Base-by-base conservation (phyloP, 1,140 invertebrate species). In the Leptopilina clavipes region DNA sequence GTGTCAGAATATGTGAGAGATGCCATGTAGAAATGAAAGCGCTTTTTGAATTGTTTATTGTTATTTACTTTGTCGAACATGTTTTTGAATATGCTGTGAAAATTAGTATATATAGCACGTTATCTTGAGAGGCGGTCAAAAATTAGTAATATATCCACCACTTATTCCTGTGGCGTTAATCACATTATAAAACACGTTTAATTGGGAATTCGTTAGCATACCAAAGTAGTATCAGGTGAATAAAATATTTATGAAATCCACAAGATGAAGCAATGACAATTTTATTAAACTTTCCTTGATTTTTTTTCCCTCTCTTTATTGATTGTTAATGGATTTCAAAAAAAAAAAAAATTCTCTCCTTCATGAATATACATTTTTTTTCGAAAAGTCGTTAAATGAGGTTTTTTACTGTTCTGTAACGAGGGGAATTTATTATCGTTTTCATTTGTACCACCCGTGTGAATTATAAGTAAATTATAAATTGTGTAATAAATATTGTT, bases 201-300 rank as follows among this genome's bases (percentile, higher is more conserved):
- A 59, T 59, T 59, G 54, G 54, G 19, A 59, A 59, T 22, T 59
- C 6, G 18, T 59, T 59, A 12, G 54, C 54, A 59, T 59, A 12
- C 54, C 8, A 22, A 59, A 59, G 12, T 7, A 1, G 3, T 54
- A 31, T n/a, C 10, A n/a, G 12, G 45, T 19, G 52, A 18, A 56
- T 19, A 56, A 56, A 56, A 56, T 19, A 56, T 56, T 56, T n/a
- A 48, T 48, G 48, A 52, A 52, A 52, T 52, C 48, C 48, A 17
- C n/a, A 17, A n/a, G 48, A 52, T 52, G 48, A 52, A 52, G 48
- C 48, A 52, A 52, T 52, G 48, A 52, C 48, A 52, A 52, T 52
- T 52, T 52, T 17, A 48, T 48, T 7, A 48, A 52, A 52, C n/a
- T 52, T 52, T 52, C 48, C 48, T 8, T n/a, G 45, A 48, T 48